Evolutionary conservation across 1,140 invertebrate species (phyloP).

Genomic region (Platorchestia sp.): DNA sequence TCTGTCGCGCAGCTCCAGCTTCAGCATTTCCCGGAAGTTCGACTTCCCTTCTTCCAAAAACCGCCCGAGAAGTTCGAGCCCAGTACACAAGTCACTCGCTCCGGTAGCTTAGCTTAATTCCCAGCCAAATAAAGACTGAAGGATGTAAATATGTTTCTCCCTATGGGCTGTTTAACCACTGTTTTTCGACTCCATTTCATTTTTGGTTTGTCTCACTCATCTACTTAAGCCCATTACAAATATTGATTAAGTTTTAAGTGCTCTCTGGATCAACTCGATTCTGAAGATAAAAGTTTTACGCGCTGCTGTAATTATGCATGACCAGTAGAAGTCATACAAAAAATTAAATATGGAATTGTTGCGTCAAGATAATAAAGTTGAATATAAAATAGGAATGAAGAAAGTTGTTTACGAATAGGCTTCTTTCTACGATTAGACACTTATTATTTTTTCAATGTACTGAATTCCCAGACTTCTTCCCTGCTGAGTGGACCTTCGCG

Average conservation of each 20-base stretch:
- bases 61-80: neutral
- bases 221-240: neutral
- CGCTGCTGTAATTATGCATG: neutral
- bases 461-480: neutral
- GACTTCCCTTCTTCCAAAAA: conserved; percentile 25
- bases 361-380: too few species aligned
- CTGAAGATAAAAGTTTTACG: neutral
- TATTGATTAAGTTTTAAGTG: neutral
- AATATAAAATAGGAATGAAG: neutral
- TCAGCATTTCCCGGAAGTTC: conserved; percentile 34
- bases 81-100: neutral
- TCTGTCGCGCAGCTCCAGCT: neutral
- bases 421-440: neutral
- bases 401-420: neutral
- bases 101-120: neutral
- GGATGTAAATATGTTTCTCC: neutral
- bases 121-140: neutral
- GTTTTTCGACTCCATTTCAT: neutral
- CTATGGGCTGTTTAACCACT: neutral
- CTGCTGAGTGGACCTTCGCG: neutral
- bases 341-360: neutral
- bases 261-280: neutral
- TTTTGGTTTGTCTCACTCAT: neutral
- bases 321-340: neutral
- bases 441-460: neutral